Conservation (phyloP, 64 coral and sea anemone species). For the Actinia tenebrosa region DNA sequence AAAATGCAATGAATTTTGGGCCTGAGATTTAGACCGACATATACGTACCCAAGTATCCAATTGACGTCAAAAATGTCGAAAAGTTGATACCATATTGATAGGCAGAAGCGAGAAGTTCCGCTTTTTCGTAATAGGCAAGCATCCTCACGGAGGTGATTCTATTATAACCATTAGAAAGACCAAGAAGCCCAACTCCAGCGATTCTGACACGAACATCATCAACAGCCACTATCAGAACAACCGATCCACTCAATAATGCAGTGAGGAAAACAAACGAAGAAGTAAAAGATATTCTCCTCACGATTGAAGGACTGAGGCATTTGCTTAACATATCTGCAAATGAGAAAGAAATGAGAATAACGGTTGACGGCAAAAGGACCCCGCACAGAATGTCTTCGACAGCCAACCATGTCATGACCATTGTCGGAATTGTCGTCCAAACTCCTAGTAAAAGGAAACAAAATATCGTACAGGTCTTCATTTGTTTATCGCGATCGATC, state of each 20-base stretch:
- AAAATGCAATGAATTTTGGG: too few relatives aligned
- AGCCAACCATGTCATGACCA: not conserved
- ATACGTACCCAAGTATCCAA: not conserved
- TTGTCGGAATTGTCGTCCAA: not conserved
- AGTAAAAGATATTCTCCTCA: not conserved
- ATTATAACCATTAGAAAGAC: not conserved
- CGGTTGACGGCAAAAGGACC: not conserved
- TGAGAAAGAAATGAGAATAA: not conserved
- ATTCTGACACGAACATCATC: not conserved
- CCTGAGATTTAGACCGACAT: too few relatives aligned
- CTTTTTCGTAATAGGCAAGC: not conserved
- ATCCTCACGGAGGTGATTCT: not conserved
- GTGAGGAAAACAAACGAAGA: not conserved
- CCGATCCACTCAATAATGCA: not conserved
- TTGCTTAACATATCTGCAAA: not conserved
- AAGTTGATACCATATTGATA: not conserved
- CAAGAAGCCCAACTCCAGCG: not conserved
- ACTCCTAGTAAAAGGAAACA: not conserved
- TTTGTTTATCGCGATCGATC: not conserved
- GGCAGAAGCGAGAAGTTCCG: not conserved
- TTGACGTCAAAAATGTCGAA: not conserved
- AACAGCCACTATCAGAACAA: not conserved
- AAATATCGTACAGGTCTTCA: not conserved
- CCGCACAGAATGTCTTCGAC: not conserved
- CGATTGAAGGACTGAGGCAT: not conserved